A percentile compares a stretch with the other conserved stretches of the same genome.
These are phyloP conservation scores for Castor canadensis DNA, from an alignment of 2,113 vertebrate genomes.

Conservation along the genomic window DNA sequence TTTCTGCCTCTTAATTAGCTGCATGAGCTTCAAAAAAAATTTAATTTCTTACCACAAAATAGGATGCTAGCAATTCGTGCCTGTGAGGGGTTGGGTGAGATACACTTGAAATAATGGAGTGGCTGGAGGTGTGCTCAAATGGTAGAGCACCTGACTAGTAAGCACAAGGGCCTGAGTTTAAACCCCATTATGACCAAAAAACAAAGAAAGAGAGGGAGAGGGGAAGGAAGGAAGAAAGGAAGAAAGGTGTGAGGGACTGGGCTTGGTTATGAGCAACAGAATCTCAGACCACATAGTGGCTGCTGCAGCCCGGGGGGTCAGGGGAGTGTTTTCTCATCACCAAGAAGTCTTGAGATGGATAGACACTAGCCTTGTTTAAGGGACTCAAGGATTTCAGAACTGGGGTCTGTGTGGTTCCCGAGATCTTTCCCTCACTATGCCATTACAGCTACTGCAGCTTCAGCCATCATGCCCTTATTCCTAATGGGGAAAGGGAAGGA, in stretches of 20 bases:
- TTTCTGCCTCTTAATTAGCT: slow-evolving; percentile 30
- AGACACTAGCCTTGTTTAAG: neutral
- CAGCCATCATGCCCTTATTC: neutral
- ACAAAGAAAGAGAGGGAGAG: too few relatives aligned
- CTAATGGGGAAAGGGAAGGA: neutral
- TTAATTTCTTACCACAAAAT: slow-evolving; percentile 41
- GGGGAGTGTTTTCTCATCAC: neutral
- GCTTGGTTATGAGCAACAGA: neutral
- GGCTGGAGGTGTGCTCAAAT: too few relatives aligned
- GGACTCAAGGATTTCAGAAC: neutral
- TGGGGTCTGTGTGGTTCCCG: neutral
- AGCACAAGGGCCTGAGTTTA: too few relatives aligned
- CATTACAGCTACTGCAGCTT: neutral
- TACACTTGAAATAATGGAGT: slow-evolving; percentile 5
- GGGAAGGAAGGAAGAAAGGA: too few relatives aligned
- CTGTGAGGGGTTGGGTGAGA: neutral
- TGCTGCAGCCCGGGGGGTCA: neutral
- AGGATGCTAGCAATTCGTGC: neutral
- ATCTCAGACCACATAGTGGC: neutral
- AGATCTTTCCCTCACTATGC: neutral
- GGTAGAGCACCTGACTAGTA: too few relatives aligned
- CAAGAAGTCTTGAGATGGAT: neutral
- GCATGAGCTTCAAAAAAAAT: neutral
- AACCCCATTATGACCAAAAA: too few relatives aligned
- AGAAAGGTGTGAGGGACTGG: too few relatives aligned